phyloP scores from a whole-genome alignment of 2,888 invertebrate species.

The Ophion obscuratus region DNA sequence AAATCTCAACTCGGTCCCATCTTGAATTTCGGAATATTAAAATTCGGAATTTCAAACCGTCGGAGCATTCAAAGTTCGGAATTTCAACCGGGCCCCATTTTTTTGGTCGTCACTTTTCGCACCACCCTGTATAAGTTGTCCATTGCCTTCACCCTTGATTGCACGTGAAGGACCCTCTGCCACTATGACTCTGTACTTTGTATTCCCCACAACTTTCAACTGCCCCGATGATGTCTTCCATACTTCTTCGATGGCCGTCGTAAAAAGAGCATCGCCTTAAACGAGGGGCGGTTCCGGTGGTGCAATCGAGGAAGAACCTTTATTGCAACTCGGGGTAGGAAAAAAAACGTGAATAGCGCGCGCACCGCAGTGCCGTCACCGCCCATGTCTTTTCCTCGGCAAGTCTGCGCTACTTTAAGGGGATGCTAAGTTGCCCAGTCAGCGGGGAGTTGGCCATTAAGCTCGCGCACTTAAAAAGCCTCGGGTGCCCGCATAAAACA shows the following conservation, averaged over 20 bases:
- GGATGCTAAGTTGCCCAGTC: slow-evolving; percentile 54
- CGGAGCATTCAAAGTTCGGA: no score
- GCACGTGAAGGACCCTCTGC: slow-evolving; percentile 62
- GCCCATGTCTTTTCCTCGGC: slow-evolving; percentile 52
- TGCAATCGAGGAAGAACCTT: slow-evolving; percentile 30
- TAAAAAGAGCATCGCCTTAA: slow-evolving; percentile 62
- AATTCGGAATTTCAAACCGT: no score
- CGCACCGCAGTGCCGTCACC: slow-evolving; percentile 35
- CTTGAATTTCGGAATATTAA: no score
- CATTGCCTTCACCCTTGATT: slow-evolving; percentile 63
- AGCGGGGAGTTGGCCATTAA: slow-evolving; percentile 62
- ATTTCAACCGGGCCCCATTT: no score
- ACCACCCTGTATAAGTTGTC: background rate
- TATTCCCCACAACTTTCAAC: slow-evolving; percentile 80
- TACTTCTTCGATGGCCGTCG: slow-evolving; percentile 19
- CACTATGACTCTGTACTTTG: slow-evolving; percentile 74
- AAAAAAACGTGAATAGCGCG: slow-evolving; percentile 37
- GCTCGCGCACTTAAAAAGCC: slow-evolving; percentile 56
- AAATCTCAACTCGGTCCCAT: no score
- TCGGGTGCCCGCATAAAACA: slow-evolving; percentile 52
- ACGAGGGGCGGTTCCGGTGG: slow-evolving; percentile 74
- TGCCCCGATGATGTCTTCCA: slow-evolving; percentile 45
- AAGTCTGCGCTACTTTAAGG: slow-evolving; percentile 23
- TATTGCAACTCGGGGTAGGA: slow-evolving; percentile 42
- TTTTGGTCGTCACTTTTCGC: background rate